These are phyloP conservation scores for Exocentrus adspersus DNA, from an alignment of 2,888 invertebrate species.

Conservation along the genomic window DNA sequence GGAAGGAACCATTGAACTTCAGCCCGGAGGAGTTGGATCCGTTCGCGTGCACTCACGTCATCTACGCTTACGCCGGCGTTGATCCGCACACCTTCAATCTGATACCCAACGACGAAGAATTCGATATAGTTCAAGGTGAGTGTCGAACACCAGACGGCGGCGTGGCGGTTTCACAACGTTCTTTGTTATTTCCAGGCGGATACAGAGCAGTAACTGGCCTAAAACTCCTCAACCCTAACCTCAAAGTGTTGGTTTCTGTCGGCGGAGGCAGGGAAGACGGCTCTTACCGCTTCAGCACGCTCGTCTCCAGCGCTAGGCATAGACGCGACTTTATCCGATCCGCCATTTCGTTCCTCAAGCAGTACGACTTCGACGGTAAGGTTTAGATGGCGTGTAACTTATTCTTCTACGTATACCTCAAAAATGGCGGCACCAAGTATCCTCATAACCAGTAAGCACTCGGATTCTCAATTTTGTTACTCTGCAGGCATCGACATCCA, in stretches of 20 bases:
- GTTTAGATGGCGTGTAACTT: no score
- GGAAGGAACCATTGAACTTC: constrained; percentile 74
- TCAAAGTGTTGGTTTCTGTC: constrained; percentile 78
- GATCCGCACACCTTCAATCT: constrained; percentile 74
- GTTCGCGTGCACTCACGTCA: constrained; percentile 76
- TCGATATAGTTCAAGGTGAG: constrained; percentile 77
- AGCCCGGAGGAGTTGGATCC: constrained; percentile 72
- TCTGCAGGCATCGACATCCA: constrained; percentile 72
- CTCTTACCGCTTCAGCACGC: constrained; percentile 70
- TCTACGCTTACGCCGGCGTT: constrained; percentile 78
- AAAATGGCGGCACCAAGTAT: no score
- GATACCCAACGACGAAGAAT: constrained; percentile 74
- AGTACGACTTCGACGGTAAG: constrained; percentile 79
- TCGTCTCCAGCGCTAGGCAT: constrained; percentile 69
- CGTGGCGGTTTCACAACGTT: no score
- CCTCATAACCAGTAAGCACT: no score
- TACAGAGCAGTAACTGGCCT: constrained; percentile 76
- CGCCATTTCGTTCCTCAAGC: constrained; percentile 71
- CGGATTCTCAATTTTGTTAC: no score
- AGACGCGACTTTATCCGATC: constrained; percentile 72
- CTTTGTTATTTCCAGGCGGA: constrained; percentile 71
- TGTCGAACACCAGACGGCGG: not conserved
- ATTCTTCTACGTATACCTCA: no score
- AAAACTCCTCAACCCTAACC: constrained; percentile 72
- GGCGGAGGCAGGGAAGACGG: constrained; percentile 74